A percentile compares a stretch with the other conserved stretches of the same genome.
Conservation (phyloP, 2,888 invertebrate genomes). For the Oligia strigilis region DNA sequence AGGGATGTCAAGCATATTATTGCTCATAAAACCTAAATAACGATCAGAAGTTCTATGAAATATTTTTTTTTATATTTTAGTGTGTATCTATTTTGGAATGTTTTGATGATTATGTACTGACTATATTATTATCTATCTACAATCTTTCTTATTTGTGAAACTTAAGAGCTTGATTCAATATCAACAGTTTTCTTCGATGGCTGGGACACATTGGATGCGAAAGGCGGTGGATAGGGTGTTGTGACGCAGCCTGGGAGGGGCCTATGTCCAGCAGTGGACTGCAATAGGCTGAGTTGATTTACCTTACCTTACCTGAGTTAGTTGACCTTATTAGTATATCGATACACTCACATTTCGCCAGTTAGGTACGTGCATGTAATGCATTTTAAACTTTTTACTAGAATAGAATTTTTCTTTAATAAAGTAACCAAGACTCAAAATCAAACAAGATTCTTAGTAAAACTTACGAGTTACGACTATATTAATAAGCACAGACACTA, state of each 20-base stretch:
- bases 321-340: not conserved
- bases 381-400: not conserved
- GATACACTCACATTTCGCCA: not conserved
- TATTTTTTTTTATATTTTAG: not conserved
- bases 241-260: not conserved
- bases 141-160: not conserved
- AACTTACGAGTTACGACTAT: too few relatives aligned
- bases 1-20: slow-evolving; percentile 4
- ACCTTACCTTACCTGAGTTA: too few relatives aligned
- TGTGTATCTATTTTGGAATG: not conserved
- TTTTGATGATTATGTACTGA: not conserved
- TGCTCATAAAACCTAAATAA: slow-evolving; percentile 11
- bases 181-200: not conserved
- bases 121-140: not conserved
- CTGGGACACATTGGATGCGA: too few relatives aligned
- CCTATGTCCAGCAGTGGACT: not conserved
- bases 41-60: not conserved
- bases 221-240: not conserved
- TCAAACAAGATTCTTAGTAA: too few relatives aligned
- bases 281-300: too few relatives aligned
- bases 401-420: too few relatives aligned
- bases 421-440: too few relatives aligned
- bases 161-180: not conserved
- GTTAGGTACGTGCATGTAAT: too few relatives aligned
- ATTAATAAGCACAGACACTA: too few relatives aligned